Evolutionary conservation across 2,888 invertebrate genomes (phyloP).

Genomic region (Actias luna): DNA sequence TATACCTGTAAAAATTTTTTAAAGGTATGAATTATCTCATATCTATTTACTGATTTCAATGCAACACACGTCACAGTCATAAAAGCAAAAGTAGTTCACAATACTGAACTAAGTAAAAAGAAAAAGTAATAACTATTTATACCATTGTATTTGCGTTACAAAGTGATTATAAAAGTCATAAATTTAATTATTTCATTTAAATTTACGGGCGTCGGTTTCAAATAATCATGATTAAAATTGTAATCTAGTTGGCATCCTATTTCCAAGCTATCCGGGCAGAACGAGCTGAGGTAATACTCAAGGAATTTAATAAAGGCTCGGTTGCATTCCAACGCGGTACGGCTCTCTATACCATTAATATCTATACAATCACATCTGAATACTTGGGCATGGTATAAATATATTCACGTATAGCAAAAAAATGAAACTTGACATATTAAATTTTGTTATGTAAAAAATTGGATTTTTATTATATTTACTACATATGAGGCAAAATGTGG

Average conservation of each 20-base stretch:
- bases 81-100: too few relatives aligned
- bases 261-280: conserved; percentile 22
- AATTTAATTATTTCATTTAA: background rate
- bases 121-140: background rate
- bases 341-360: conserved; percentile 21
- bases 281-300: conserved; percentile 32
- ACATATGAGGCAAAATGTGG: too few relatives aligned
- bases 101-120: background rate
- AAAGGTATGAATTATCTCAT: too few relatives aligned
- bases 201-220: background rate
- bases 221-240: conserved; percentile 28
- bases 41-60: too few relatives aligned
- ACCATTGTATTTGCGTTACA: background rate
- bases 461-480: background rate
- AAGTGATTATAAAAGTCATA: background rate
- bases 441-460: background rate
- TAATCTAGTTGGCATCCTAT: conserved; percentile 30
- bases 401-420: background rate
- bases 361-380: conserved; percentile 1
- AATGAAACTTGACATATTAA: background rate
- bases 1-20: too few relatives aligned
- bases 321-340: conserved; percentile 40
- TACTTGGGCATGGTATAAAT: conserved; percentile 1
- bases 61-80: too few relatives aligned
- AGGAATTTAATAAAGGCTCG: conserved; percentile 67